Evolutionary conservation across 2,797 vertebrate genomes (phyloP).

Genomic region (Nyctalus aviator): DNA sequence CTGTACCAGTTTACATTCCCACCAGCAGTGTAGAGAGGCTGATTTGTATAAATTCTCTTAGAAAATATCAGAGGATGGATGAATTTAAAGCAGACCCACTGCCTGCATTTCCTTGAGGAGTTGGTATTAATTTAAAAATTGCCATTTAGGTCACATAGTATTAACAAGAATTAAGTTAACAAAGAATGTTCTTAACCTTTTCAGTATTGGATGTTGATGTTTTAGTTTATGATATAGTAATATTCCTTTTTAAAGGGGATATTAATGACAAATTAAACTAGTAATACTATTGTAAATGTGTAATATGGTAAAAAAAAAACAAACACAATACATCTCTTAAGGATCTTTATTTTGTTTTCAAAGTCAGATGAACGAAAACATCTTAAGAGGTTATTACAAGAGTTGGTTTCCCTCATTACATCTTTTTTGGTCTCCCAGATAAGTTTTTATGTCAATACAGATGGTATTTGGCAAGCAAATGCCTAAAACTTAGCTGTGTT

Average conservation of each 20-base stretch:
- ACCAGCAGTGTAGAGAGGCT: not conserved
- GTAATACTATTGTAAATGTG: not conserved
- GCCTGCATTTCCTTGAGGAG: not conserved
- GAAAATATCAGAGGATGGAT: not conserved
- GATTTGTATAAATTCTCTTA: conserved; percentile 52
- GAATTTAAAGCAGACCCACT: conserved; percentile 38
- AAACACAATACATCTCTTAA: not conserved
- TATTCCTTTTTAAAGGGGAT: not conserved
- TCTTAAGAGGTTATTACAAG: not conserved
- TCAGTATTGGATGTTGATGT: not conserved
- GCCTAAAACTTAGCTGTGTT: not conserved
- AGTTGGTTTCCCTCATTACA: not conserved
- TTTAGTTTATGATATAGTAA: conserved; percentile 1
- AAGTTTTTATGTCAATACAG: conserved; percentile 34
- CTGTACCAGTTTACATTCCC: not conserved
- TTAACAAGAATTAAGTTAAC: not conserved
- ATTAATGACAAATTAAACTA: not conserved
- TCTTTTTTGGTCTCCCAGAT: not conserved
- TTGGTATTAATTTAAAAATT: conserved; percentile 22
- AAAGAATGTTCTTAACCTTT: not conserved
- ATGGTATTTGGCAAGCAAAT: not conserved
- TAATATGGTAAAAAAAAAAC: not conserved
- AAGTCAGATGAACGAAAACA: conserved; percentile 2
- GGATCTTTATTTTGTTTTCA: not conserved
- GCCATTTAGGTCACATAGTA: not conserved